phyloP scores from a whole-genome alignment of 2,888 invertebrate species.

The Noctua janthe region DNA sequence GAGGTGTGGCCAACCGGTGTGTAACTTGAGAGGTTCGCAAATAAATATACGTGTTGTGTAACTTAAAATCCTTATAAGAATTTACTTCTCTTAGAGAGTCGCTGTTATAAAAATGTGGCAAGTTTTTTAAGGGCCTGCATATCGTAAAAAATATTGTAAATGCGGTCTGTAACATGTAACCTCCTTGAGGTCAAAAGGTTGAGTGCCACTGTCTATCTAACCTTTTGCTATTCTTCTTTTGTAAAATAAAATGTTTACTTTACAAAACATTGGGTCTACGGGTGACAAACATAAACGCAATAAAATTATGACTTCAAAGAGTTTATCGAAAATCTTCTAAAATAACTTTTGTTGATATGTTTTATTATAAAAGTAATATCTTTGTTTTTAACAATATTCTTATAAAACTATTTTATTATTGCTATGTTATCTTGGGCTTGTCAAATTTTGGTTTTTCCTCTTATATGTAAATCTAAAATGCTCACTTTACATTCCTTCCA shows the following conservation, averaged over 20 bases:
- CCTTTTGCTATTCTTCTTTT: constrained; percentile 1
- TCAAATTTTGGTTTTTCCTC: constrained; percentile 17
- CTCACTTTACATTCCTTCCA: constrained; percentile 68
- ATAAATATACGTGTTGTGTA: constrained; percentile 31
- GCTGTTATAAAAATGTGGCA: constrained; percentile 34
- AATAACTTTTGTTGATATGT: constrained; percentile 44
- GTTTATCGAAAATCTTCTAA: constrained; percentile 14
- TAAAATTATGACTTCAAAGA: constrained; percentile 26
- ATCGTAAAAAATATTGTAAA: constrained; percentile 14
- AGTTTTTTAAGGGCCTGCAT: constrained; percentile 38
- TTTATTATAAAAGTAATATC: constrained; percentile 30
- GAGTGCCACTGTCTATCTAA: constrained; percentile 14
- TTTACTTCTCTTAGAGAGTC: constrained; percentile 42
- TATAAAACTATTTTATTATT: constrained; percentile 16
- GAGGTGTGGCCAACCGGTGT: not conserved
- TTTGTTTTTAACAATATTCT: constrained; percentile 25
- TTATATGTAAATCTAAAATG: constrained; percentile 52
- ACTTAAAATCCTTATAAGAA: constrained; percentile 34
- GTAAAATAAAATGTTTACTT: constrained; percentile 27
- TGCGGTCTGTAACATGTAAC: constrained; percentile 4
- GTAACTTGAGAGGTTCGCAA: not conserved
- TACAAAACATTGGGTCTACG: constrained; percentile 41
- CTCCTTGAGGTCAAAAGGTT: constrained; percentile 1
- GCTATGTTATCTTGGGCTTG: constrained; percentile 22
- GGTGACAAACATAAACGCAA: constrained; percentile 34